phyloP scores from a whole-genome alignment of 2,113 vertebrate genomes.

The Callaeas wilsoni region DNA sequence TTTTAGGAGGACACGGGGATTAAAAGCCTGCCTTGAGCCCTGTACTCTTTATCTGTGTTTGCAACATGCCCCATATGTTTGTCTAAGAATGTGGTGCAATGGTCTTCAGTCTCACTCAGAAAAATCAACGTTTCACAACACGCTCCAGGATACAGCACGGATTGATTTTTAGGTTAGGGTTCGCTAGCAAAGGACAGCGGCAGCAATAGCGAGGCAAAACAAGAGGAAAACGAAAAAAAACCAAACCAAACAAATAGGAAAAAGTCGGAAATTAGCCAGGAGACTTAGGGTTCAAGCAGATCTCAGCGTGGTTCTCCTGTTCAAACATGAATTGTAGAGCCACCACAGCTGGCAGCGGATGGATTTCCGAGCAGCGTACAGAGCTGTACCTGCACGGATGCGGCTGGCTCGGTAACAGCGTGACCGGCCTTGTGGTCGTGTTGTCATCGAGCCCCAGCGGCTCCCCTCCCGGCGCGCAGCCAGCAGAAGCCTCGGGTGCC shows the following conservation, averaged over 20 bases:
- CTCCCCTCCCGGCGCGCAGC: neutral
- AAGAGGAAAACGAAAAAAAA: neutral
- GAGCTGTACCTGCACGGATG: rapidly evolving
- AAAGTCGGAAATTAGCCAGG: neutral
- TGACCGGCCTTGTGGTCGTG: rapidly evolving
- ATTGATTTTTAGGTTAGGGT: neutral
- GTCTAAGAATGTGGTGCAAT: constrained; percentile 7
- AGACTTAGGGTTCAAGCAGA: neutral
- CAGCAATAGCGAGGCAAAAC: neutral
- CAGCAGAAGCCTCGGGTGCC: neutral
- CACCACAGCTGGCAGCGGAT: rapidly evolving
- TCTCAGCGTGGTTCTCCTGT: rapidly evolving
- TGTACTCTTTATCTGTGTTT: neutral
- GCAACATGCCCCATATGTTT: neutral
- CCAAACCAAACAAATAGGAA: no score
- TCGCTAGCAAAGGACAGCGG: neutral
- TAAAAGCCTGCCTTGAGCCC: neutral
- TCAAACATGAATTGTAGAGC: rapidly evolving
- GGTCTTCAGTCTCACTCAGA: neutral
- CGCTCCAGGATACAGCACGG: neutral
- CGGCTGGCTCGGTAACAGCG: rapidly evolving
- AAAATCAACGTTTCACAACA: neutral
- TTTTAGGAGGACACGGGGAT: neutral
- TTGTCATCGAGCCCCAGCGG: rapidly evolving
- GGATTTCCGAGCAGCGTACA: rapidly evolving